Base-by-base conservation (phyloP, 1,140 invertebrate genomes). In the Plutomurus gul region DNA sequence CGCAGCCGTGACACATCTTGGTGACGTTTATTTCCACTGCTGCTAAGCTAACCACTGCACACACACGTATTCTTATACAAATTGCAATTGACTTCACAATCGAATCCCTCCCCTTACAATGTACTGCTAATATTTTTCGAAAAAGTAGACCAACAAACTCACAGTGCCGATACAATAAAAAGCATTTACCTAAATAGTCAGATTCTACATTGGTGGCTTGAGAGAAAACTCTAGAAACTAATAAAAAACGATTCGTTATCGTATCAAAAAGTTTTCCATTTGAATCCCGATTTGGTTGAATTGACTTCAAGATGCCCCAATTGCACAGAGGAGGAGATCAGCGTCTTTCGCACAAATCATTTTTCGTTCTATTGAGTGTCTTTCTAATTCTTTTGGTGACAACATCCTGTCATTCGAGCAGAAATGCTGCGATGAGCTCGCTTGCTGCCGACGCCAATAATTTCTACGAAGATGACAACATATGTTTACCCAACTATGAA, bases 401-500 rank as follows among this genome's bases (percentile, higher is more conserved):
- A 65, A 65, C 56, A 33, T 65, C 56, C 36, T 65, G 56, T 65
- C 56, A 30, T 65, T 30, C 56, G 56, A 65, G 30, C 36, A 27
- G 56, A 65, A 65, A 30, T 65, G 56, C 33, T 33, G 40, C 20
- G n/a, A 56, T 47, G 25, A 71, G 73, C 27, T n/a, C 13, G 16
- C 46, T 46, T 11, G 56, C 18, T 18, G 27, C 22, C 27, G 27
- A 65, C 36, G 36, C 56, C 18, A 65, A 65, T 65, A 80, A 74
- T 75, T 72, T 72, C 37, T 76, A 77, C 16, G 80, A 78, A 25
- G 71, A 78, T 70, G 76, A 79, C 11, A 13, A 30, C 30, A 33
- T 83, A 40, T 89, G 88, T 77, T 76, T 89, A 78, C 90, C 93
- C 20, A 93, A 92, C 86, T 96, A 96, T 86, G 93, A 94, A 85